Evolutionary conservation across 1,140 invertebrate species (phyloP).

Genomic region (Cherax destructor): DNA sequence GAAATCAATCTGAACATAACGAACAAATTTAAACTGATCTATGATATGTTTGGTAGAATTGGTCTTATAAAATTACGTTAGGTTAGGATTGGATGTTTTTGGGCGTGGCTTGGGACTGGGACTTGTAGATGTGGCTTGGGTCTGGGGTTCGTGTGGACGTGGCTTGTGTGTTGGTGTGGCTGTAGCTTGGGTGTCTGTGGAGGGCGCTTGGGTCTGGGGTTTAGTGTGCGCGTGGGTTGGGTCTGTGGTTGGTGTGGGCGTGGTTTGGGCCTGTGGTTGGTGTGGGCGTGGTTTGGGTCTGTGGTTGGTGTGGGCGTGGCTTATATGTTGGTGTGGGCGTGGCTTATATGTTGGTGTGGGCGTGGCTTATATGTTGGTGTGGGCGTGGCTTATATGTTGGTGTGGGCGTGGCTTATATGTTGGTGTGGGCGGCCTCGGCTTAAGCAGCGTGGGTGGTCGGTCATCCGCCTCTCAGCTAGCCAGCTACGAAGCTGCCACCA

Average conservation of each 20-base stretch:
- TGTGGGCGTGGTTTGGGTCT: neutral
- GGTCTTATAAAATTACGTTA: too few relatives aligned
- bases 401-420: neutral
- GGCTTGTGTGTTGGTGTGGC: neutral
- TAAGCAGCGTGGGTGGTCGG: neutral
- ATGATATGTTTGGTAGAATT: too few relatives aligned
- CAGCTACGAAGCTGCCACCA: neutral
- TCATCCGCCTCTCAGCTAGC: neutral
- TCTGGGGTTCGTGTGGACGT: neutral
- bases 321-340: neutral
- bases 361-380: too few relatives aligned
- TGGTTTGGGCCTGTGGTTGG: neutral
- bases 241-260: neutral
- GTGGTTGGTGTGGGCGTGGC: neutral
- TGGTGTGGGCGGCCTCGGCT: neutral
- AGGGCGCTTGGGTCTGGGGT: neutral
- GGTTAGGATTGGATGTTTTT: too few relatives aligned
- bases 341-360: neutral
- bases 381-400: neutral
- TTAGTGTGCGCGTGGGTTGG: neutral
- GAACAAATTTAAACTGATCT: too few relatives aligned
- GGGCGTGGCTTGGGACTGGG: too few relatives aligned
- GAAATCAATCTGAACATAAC: too few relatives aligned
- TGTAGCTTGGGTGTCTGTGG: too few relatives aligned
- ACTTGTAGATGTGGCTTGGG: too few relatives aligned